These are phyloP conservation scores for Trichopoda pennipes DNA, from an alignment of 2,888 invertebrate genomes.

Conservation along the genomic window DNA sequence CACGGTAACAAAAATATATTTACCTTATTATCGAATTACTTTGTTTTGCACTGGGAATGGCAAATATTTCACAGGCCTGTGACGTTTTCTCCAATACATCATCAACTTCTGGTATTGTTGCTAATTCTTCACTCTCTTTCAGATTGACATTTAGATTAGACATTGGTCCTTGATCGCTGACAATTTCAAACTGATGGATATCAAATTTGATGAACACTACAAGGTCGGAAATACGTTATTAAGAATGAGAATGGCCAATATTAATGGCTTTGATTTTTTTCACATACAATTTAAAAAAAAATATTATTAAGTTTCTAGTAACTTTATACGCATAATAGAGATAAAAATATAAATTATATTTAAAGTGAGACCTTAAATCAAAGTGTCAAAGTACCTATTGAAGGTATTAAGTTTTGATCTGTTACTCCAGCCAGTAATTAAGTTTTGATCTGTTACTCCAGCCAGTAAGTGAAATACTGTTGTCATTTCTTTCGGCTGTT, in stretches of 20 bases:
- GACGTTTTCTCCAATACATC: constrained; percentile 71
- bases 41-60: constrained; percentile 76
- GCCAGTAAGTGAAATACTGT: too few species aligned
- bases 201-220: constrained; percentile 82
- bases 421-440: too few species aligned
- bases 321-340: too few species aligned
- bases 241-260: constrained; percentile 4
- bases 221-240: constrained; percentile 70
- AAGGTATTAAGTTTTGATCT: too few species aligned
- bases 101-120: constrained; percentile 75
- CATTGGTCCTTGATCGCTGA: constrained; percentile 68
- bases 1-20: background rate
- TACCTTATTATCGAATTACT: constrained; percentile 79
- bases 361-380: too few species aligned
- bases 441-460: too few species aligned
- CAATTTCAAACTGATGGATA: constrained; percentile 75
- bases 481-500: too few species aligned
- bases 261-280: background rate
- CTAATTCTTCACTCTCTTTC: constrained; percentile 71
- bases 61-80: constrained; percentile 74
- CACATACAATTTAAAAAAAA: too few species aligned
- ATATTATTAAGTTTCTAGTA: too few species aligned
- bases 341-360: too few species aligned
- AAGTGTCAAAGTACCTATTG: too few species aligned
- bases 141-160: constrained; percentile 74